Percentiles rank a stretch among this genome's conserved stretches.
Evolutionary conservation across 2,797 vertebrate species (phyloP).

Genomic region (Malacoctenus gilli): DNA sequence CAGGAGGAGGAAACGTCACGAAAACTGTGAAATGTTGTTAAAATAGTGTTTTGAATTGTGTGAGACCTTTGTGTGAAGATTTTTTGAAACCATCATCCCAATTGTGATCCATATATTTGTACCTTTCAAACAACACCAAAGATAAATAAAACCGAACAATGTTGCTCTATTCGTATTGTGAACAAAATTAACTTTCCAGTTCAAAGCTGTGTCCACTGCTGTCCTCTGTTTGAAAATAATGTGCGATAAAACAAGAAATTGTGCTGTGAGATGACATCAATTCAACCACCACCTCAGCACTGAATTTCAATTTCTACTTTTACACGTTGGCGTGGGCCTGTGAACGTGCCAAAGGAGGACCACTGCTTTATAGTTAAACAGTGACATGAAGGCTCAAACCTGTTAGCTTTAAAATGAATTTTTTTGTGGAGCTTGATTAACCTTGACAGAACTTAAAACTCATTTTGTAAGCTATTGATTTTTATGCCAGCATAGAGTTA

Average conservation of each 20-base stretch:
- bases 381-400: slow-evolving; percentile 19
- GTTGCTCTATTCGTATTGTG: too few species aligned
- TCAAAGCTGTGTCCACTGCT: neutral
- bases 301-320: neutral
- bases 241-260: neutral
- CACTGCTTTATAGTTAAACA: slow-evolving; percentile 1
- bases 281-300: neutral
- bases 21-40: neutral
- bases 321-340: neutral
- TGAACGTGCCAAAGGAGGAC: slow-evolving; percentile 8
- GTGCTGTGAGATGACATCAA: neutral
- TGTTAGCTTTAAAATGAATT: slow-evolving; percentile 30
- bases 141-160: too few species aligned
- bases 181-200: too few species aligned
- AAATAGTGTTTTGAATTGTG: too few species aligned
- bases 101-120: too few species aligned
- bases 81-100: too few species aligned
- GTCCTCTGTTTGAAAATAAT: neutral
- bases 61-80: too few species aligned
- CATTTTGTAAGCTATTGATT: slow-evolving; percentile 54
- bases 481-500: slow-evolving; percentile 44
- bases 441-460: slow-evolving; percentile 49
- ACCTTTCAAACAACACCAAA: too few species aligned
- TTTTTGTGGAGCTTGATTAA: slow-evolving; percentile 53
- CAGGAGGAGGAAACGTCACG: neutral